phyloP scores from a whole-genome alignment of 2,113 vertebrate genomes.

The Anseranas semipalmata region DNA sequence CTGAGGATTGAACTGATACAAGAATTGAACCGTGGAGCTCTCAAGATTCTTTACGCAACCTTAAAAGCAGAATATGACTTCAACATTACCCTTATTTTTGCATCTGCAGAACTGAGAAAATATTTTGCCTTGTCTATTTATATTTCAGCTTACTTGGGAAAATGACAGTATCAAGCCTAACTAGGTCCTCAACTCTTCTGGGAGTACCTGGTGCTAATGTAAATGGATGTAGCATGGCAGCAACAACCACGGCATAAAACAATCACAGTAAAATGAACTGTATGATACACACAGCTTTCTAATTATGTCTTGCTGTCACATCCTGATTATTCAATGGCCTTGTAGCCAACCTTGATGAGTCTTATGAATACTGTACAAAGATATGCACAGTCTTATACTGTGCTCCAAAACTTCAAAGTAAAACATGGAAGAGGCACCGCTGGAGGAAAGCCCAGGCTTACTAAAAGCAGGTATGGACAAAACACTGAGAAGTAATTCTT shows the following conservation, averaged over 20 bases:
- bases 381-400: too few relatives aligned
- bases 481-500: neutral
- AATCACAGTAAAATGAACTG: neutral
- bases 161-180: neutral
- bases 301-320: neutral
- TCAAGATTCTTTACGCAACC: neutral
- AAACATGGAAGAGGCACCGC: neutral
- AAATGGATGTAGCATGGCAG: neutral
- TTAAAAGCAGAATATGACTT: neutral
- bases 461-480: neutral
- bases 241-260: neutral
- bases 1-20: neutral
- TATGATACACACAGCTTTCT: accelerated
- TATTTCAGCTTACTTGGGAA: neutral
- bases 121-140: neutral
- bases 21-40: neutral
- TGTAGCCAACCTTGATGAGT: neutral
- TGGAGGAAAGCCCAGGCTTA: neutral
- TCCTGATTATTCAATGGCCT: neutral
- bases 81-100: neutral
- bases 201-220: neutral
- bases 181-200: neutral
- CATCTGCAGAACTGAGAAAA: neutral
- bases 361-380: neutral
- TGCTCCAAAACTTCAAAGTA: accelerated